Evolutionary conservation across 2,888 invertebrate species (phyloP), one percentile per base, ranked within the genome.

Genomic region (Dione juno): DNA sequence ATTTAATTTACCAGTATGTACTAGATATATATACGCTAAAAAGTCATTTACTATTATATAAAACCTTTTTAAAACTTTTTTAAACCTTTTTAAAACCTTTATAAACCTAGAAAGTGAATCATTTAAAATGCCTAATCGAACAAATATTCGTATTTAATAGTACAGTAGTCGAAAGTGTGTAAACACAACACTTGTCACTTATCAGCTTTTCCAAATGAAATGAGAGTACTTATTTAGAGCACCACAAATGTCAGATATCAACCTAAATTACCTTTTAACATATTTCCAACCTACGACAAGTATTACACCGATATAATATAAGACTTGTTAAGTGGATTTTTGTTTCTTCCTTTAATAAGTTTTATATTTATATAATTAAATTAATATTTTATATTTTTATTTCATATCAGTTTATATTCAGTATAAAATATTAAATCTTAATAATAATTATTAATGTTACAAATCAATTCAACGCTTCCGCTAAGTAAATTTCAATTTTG

Each of bases 191-290:
- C 41, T 61, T 61, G 67, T 67, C 67, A 53, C 41, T 61, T 50
- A 7, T 14, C 19, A 21, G 63, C n/a, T 13, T 63, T 68, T 68
- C 52, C 35, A 68, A 68, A 54, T 54, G 53, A 63, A 53, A 68
- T 63, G 43, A 68, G 53, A 68, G 37, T 37, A 19, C 53, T 68
- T 68, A 68, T 68, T 63, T 68, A 63, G 68, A 53, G 65, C 43
- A 66, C 57, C 58, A 21, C 45, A 48, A 65, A 69, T 50, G 65
- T 66, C 69, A 69, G 58, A 65, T 69, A 69, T 58, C 69, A 69
- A 8, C 50, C 54, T 45, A 57, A 69, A 69, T 69, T 69, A 58
- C 69, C 65, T 58, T 69, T 69, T 58, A 65, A 58, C 48, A 65
- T 45, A 65, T 65, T 65, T 68, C 16, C 10, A 41, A 50, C 19